Evolutionary conservation across 2,113 vertebrate genomes (phyloP).

Genomic region (Balaeniceps rex): DNA sequence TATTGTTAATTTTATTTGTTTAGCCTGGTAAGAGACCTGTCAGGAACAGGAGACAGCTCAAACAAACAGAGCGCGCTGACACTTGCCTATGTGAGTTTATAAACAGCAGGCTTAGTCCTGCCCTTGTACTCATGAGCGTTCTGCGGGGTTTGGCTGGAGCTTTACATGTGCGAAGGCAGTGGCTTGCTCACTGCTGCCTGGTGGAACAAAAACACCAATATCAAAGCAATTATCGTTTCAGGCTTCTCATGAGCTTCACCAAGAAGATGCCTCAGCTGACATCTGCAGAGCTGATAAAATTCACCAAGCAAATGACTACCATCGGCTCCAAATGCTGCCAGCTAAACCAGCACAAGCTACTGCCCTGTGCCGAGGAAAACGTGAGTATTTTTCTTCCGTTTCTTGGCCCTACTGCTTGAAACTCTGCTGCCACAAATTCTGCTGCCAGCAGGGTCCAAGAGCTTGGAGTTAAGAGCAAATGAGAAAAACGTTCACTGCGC

Average conservation of each 20-base stretch:
- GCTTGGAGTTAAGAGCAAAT: not conserved
- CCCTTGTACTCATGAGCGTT: fast-evolving
- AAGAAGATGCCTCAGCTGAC: constrained; percentile 61
- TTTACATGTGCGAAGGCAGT: not conserved
- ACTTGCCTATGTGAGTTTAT: not conserved
- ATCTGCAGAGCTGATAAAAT: constrained; percentile 15
- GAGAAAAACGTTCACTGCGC: not conserved
- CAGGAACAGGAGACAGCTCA: not conserved
- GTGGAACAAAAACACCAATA: not conserved
- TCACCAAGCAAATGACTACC: constrained; percentile 9
- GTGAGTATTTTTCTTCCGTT: not conserved
- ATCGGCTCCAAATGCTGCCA: constrained; percentile 42
- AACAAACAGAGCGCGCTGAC: not conserved
- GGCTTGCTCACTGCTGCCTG: not conserved
- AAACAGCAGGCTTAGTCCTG: not conserved
- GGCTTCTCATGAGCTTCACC: constrained; percentile 44
- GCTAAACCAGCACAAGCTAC: not conserved
- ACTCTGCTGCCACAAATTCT: not conserved
- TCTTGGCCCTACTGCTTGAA: not conserved
- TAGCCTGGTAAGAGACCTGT: not conserved
- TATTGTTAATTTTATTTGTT: not conserved
- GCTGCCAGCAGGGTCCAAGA: not conserved
- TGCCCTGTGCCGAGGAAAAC: constrained; percentile 15
- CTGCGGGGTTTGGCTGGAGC: not conserved
- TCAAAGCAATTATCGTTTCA: not conserved